A percentile compares a stretch with the other conserved stretches of the same genome.
Evolutionary conservation across 2,888 invertebrate genomes (phyloP).

Genomic region (Lasioglossum leucozonium): DNA sequence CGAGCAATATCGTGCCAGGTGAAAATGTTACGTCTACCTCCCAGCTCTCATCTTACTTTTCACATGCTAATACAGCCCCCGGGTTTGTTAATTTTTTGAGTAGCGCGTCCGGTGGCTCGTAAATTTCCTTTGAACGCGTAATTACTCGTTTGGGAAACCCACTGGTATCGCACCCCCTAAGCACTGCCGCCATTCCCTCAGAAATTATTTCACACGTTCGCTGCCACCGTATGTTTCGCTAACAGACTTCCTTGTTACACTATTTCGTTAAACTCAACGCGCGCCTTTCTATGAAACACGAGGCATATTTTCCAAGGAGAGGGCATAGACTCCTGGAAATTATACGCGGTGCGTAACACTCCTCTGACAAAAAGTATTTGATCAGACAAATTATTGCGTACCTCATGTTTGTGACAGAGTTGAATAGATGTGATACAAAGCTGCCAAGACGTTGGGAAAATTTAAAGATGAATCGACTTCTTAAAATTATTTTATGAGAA

Average conservation of each 20-base stretch:
- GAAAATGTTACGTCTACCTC: constrained; percentile 34
- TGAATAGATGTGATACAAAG: background rate
- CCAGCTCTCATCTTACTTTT: constrained; percentile 26
- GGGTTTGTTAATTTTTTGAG: constrained; percentile 31
- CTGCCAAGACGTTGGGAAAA: background rate
- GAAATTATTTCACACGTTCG: background rate
- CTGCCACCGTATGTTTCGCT: background rate
- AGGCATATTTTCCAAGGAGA: background rate
- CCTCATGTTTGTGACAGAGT: background rate
- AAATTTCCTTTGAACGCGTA: constrained; percentile 16
- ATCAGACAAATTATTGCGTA: background rate
- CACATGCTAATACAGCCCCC: background rate
- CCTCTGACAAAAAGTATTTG: background rate
- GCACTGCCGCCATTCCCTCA: background rate
- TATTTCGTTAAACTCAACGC: background rate
- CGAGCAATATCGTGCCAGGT: constrained; percentile 25
- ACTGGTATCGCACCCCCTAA: background rate
- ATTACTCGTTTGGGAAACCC: constrained; percentile 2
- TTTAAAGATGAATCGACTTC: background rate
- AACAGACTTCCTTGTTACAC: background rate
- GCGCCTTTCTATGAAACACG: background rate
- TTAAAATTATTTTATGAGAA: background rate
- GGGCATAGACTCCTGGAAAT: background rate
- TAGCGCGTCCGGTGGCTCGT: background rate
- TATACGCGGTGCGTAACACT: background rate